phyloP scores from a whole-genome alignment of 2,113 vertebrate species.

The Eulemur rufifrons region DNA sequence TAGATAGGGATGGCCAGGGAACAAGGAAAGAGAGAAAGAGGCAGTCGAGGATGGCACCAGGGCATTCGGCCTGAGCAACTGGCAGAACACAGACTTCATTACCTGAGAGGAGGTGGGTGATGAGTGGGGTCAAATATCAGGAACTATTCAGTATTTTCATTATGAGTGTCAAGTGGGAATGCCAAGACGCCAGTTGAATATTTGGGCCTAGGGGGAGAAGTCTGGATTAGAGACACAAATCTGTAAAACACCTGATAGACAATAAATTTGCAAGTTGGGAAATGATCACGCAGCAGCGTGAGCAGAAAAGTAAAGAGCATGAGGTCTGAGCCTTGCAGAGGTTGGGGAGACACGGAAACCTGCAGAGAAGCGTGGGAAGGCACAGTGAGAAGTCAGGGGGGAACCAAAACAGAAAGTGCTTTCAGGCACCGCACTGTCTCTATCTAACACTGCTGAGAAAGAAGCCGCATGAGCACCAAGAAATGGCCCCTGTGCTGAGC shows the following conservation, averaged over 20 bases:
- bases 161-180: not conserved
- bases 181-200: not conserved
- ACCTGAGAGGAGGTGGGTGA: not conserved
- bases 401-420: not conserved
- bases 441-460: not conserved
- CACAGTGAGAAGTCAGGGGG: not conserved
- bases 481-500: not conserved
- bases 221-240: not conserved
- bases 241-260: not conserved
- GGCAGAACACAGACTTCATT: not conserved
- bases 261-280: not conserved
- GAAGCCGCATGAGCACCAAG: not conserved
- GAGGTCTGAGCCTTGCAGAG: not conserved
- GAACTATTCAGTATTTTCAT: not conserved
- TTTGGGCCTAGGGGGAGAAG: not conserved
- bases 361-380: not conserved
- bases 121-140: not conserved
- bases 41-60: not conserved
- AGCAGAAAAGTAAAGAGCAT: not conserved
- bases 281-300: fast-evolving
- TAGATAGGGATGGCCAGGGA: not conserved
- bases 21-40: not conserved
- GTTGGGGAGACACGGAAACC: not conserved
- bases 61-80: not conserved
- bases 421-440: not conserved